phyloP scores from a whole-genome alignment of 1,140 invertebrate genomes.

The Phthorimaea operculella region DNA sequence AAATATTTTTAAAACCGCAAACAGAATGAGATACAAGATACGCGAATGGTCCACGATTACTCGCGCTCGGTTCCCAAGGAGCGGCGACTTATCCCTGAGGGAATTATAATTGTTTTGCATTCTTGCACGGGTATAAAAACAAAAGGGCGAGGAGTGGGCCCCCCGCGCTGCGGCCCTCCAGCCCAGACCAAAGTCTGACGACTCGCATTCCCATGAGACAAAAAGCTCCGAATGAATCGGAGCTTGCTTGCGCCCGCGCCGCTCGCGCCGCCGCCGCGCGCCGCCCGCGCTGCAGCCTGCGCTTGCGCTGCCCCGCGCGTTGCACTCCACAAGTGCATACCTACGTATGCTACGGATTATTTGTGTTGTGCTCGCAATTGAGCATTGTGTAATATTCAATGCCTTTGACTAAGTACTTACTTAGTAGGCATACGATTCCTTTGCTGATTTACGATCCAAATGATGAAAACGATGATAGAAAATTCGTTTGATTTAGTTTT shows the following conservation, averaged over 20 bases:
- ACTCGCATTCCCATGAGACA: slow-evolving; percentile 59
- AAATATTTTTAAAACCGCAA: slow-evolving; percentile 45
- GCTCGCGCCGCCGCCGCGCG: background rate
- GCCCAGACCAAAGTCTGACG: slow-evolving; percentile 62
- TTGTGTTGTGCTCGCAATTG: background rate
- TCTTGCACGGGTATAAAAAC: slow-evolving; percentile 65
- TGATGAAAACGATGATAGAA: no score
- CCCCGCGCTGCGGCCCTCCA: slow-evolving; percentile 44
- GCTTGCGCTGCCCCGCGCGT: background rate
- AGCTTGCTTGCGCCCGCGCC: slow-evolving; percentile 15
- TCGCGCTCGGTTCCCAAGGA: slow-evolving; percentile 42
- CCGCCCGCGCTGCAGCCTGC: background rate
- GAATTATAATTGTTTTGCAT: slow-evolving; percentile 68
- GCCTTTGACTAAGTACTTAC: no score
- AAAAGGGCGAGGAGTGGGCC: slow-evolving; percentile 54
- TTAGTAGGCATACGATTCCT: no score
- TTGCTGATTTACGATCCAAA: no score
- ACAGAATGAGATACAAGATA: slow-evolving; percentile 45
- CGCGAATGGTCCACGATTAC: slow-evolving; percentile 47
- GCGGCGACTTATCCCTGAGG: slow-evolving; percentile 55
- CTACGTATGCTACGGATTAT: background rate
- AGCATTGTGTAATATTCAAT: background rate
- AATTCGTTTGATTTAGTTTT: no score
- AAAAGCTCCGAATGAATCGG: slow-evolving; percentile 58
- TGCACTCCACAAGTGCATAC: no score